Conservation (phyloP, 2,888 invertebrate genomes). For the Prosapia bicincta region DNA sequence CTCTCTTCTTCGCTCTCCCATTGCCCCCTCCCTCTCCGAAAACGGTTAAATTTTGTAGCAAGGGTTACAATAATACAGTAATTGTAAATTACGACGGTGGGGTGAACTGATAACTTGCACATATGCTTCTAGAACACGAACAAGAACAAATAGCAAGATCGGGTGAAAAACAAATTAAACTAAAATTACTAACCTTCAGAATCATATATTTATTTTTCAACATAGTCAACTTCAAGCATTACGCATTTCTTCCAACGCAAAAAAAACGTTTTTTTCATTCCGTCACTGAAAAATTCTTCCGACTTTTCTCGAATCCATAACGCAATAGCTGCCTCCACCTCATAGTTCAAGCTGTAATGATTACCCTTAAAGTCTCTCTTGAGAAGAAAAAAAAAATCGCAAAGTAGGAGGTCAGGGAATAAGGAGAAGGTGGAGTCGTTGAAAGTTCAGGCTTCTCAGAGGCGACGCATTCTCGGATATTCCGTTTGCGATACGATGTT, state of each 20-base stretch:
- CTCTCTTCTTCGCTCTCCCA: no score
- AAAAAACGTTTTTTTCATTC: neutral
- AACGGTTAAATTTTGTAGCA: no score
- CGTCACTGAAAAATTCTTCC: neutral
- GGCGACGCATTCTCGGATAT: no score
- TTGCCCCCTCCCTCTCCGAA: no score
- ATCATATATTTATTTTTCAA: neutral
- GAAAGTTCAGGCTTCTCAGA: neutral
- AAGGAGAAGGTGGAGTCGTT: neutral
- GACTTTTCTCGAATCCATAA: neutral
- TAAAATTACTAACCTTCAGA: neutral
- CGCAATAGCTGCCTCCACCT: neutral
- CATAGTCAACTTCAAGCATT: no score
- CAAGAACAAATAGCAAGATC: neutral
- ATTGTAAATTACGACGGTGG: neutral
- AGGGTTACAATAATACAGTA: no score
- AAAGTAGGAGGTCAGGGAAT: neutral
- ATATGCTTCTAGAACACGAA: neutral
- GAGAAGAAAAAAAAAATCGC: neutral
- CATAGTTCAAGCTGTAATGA: neutral
- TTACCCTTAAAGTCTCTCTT: neutral
- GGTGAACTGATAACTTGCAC: neutral
- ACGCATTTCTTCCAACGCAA: neutral
- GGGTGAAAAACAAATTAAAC: neutral
- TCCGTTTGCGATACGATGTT: no score